Conservation (phyloP, 2,797 vertebrate genomes). For the Cichlasoma orientale region DNA sequence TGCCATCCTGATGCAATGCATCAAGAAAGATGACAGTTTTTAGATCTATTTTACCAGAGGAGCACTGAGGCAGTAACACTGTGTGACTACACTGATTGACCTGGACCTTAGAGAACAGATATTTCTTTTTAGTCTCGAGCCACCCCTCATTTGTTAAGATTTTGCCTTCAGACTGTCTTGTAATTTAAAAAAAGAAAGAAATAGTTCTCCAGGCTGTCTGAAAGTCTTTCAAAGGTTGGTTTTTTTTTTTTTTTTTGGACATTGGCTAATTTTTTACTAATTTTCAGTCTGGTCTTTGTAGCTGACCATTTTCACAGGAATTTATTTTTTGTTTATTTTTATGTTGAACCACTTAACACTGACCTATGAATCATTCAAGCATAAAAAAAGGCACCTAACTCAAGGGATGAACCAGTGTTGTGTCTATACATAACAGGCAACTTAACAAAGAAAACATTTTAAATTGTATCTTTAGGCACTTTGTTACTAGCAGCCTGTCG, state of each 20-base stretch:
- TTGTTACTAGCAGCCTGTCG: background rate
- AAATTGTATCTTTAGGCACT: background rate
- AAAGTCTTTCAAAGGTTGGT: background rate
- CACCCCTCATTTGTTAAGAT: too few species aligned
- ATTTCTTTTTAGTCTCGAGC: too few species aligned
- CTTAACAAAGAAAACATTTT: too few species aligned
- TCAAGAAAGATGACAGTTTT: constrained; percentile 24
- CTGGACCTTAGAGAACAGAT: background rate
- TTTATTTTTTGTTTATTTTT: background rate
- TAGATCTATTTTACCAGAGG: constrained; percentile 19
- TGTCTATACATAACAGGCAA: too few species aligned
- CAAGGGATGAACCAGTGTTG: too few species aligned
- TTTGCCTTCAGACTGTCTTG: too few species aligned
- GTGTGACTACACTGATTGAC: constrained; percentile 21
- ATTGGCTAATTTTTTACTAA: background rate
- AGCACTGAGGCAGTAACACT: background rate
- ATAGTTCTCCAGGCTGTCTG: background rate
- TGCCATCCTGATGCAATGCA: constrained; percentile 11
- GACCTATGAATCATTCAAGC: too few species aligned
- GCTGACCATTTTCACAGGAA: background rate
- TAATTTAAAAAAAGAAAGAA: background rate
- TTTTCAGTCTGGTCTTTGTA: background rate
- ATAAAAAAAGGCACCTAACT: too few species aligned
- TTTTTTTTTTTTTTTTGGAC: background rate
- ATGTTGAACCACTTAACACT: background rate